Percentiles rank a stretch among this genome's conserved stretches.
phyloP scores from a whole-genome alignment of 2,797 vertebrate species.

The Masticophis lateralis region DNA sequence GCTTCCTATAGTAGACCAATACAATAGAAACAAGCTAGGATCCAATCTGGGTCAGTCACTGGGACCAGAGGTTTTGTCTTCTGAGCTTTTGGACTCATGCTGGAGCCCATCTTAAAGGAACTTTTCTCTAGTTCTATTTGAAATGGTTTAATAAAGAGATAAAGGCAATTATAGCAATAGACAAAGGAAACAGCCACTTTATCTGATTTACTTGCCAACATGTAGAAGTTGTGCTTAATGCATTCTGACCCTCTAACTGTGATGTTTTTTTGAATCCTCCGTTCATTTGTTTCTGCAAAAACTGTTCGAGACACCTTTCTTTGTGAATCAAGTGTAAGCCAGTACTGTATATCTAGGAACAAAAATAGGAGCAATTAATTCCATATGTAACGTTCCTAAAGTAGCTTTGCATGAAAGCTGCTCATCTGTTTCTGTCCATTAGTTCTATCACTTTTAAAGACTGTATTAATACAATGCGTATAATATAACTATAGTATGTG shows the following conservation, averaged over 20 bases:
- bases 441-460: neutral
- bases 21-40: neutral
- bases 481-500: neutral
- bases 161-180: neutral
- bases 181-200: conserved; percentile 47
- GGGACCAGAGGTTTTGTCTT: no score
- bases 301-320: conserved; percentile 83
- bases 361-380: conserved; percentile 7
- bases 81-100: no score
- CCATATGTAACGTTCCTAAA: neutral
- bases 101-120: no score
- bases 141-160: neutral
- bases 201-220: conserved; percentile 92
- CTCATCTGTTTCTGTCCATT: neutral
- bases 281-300: conserved; percentile 77
- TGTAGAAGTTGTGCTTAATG: conserved; percentile 82
- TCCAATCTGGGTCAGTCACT: no score
- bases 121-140: neutral
- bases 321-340: conserved; percentile 82
- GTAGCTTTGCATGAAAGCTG: neutral
- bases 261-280: conserved; percentile 75
- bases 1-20: neutral
- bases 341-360: conserved; percentile 77
- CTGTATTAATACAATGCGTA: neutral
- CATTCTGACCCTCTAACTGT: conserved; percentile 69